Evolutionary conservation across 2,797 vertebrate genomes (phyloP).

Genomic region (Rhinogobio ventralis): DNA sequence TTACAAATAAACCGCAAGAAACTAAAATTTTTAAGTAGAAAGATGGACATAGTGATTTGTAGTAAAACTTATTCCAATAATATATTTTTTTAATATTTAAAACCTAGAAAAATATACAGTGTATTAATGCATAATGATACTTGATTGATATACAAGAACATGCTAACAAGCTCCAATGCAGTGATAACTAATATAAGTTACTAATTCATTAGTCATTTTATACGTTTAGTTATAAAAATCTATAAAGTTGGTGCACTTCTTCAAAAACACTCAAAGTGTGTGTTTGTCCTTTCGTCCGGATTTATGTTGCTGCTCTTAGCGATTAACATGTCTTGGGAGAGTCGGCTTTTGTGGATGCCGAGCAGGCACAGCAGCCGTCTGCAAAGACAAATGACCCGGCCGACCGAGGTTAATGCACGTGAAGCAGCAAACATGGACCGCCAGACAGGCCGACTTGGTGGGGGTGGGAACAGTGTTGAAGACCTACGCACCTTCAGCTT

Average conservation of each 20-base stretch:
- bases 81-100: neutral
- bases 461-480: conserved; percentile 32
- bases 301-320: conserved; percentile 40
- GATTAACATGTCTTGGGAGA: conserved; percentile 57
- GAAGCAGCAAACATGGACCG: conserved; percentile 72
- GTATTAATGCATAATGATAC: neutral
- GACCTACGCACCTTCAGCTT: conserved; percentile 50
- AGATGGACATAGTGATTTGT: neutral
- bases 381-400: conserved; percentile 76
- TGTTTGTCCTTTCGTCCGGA: conserved; percentile 52
- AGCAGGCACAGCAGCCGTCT: conserved; percentile 49
- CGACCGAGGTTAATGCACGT: conserved; percentile 77
- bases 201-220: neutral
- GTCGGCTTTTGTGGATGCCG: conserved; percentile 28
- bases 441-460: conserved; percentile 41
- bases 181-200: too few species aligned
- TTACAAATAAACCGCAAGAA: neutral
- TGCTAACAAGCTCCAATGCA: neutral
- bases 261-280: neutral
- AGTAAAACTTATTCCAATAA: neutral
- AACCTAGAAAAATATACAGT: neutral
- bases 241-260: neutral
- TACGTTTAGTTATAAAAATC: neutral
- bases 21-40: too few species aligned
- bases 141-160: neutral